Conservation (phyloP, 1,140 invertebrate species). For the Oryctes rhinoceros region DNA sequence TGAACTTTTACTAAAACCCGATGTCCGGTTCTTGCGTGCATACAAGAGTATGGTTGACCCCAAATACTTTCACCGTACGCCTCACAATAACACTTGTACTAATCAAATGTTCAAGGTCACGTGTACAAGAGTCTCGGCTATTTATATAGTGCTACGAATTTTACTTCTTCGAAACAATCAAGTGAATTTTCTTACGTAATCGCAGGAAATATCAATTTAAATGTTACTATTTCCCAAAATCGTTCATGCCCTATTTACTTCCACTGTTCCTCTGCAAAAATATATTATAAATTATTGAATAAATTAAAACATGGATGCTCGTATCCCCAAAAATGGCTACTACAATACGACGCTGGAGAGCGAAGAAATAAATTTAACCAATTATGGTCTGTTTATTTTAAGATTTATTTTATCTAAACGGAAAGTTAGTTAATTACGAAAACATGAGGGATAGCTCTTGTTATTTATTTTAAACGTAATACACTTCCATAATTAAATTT, state of each 20-base stretch:
- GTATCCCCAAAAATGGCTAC: too few species aligned
- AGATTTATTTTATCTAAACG: neutral
- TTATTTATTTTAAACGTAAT: neutral
- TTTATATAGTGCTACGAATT: too few species aligned
- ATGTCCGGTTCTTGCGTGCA: neutral
- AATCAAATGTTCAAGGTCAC: neutral
- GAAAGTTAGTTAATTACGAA: conserved; percentile 12
- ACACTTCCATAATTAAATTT: conserved; percentile 22
- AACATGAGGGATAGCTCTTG: neutral
- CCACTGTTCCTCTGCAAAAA: too few species aligned
- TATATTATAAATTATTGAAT: too few species aligned
- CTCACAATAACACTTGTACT: neutral
- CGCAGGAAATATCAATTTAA: neutral
- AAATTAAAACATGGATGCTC: too few species aligned
- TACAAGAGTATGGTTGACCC: neutral
- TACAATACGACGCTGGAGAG: neutral
- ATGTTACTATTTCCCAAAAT: too few species aligned
- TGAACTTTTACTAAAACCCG: neutral
- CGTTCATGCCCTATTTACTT: too few species aligned
- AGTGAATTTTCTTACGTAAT: neutral
- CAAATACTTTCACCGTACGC: neutral
- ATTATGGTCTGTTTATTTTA: neutral
- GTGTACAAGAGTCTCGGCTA: neutral
- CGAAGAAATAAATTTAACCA: conserved; percentile 6
- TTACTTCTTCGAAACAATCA: neutral